Percentiles rank a stretch among this genome's conserved stretches.
These are phyloP conservation scores for Drosophila austrosaltans DNA, from an alignment of 2,888 invertebrate genomes.

Conservation along the genomic window DNA sequence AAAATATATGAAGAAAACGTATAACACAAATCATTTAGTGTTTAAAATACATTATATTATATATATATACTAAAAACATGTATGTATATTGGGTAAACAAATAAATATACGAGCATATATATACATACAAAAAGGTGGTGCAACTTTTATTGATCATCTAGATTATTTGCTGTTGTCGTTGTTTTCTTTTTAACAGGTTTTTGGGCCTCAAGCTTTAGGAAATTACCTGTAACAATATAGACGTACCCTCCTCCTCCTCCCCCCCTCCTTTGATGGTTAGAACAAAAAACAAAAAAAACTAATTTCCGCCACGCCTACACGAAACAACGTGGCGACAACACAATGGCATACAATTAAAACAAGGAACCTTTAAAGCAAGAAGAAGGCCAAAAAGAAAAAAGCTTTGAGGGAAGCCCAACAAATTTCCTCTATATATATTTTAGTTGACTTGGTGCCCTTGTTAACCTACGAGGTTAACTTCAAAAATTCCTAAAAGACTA, in stretches of 20 bases:
- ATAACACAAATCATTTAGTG: constrained; percentile 36
- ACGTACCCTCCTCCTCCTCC: neutral
- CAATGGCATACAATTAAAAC: constrained; percentile 32
- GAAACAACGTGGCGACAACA: constrained; percentile 9
- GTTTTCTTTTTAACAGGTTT: constrained; percentile 19
- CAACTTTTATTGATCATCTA: constrained; percentile 4
- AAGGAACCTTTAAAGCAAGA: no score
- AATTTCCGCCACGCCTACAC: constrained; percentile 59
- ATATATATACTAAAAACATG: constrained; percentile 16
- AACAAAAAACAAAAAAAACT: constrained; percentile 37
- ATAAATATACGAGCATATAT: constrained; percentile 48
- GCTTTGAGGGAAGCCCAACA: constrained; percentile 14
- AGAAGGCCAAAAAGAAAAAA: constrained; percentile 10
- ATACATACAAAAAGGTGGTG: constrained; percentile 10
- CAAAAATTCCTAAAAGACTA: neutral
- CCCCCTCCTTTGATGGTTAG: no score
- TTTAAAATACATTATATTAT: constrained; percentile 50
- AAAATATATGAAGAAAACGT: neutral
- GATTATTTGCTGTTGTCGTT: constrained; percentile 8
- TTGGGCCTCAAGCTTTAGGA: constrained; percentile 45
- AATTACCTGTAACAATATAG: constrained; percentile 58
- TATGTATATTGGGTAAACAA: constrained; percentile 42
- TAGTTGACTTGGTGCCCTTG: neutral
- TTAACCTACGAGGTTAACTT: neutral
- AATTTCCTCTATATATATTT: neutral